phyloP scores from a whole-genome alignment of 2,888 invertebrate genomes.

The Ceramica pisi region DNA sequence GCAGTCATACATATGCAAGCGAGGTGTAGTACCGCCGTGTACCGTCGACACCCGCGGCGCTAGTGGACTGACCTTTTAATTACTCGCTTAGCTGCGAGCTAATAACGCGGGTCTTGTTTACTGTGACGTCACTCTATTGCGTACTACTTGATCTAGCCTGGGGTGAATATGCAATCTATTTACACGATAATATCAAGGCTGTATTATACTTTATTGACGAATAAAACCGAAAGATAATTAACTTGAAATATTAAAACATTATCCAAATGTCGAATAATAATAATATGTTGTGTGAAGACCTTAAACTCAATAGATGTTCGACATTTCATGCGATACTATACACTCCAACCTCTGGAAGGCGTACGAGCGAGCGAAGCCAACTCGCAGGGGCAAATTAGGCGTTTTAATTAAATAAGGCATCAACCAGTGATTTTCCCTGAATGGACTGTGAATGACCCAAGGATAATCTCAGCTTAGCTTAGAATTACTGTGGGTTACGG shows the following conservation, averaged over 20 bases:
- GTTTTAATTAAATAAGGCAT: too few relatives aligned
- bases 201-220: neutral
- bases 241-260: neutral
- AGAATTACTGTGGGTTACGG: too few relatives aligned
- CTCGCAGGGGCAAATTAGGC: too few relatives aligned
- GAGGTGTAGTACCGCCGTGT: conserved; percentile 15
- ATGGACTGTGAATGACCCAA: too few relatives aligned
- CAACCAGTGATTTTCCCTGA: too few relatives aligned
- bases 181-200: neutral
- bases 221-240: neutral
- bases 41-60: neutral
- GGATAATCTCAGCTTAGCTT: too few relatives aligned
- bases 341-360: too few relatives aligned
- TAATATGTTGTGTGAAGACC: too few relatives aligned
- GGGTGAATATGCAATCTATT: neutral
- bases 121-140: neutral
- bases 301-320: too few relatives aligned
- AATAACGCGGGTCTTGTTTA: neutral
- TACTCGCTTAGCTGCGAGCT: conserved; percentile 6
- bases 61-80: conserved; percentile 19
- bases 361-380: too few relatives aligned
- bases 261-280: neutral
- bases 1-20: conserved; percentile 29
- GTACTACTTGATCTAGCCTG: neutral
- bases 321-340: too few relatives aligned